Base-by-base conservation (phyloP, 2,888 invertebrate species). In the Siphlonurus alternatus region DNA sequence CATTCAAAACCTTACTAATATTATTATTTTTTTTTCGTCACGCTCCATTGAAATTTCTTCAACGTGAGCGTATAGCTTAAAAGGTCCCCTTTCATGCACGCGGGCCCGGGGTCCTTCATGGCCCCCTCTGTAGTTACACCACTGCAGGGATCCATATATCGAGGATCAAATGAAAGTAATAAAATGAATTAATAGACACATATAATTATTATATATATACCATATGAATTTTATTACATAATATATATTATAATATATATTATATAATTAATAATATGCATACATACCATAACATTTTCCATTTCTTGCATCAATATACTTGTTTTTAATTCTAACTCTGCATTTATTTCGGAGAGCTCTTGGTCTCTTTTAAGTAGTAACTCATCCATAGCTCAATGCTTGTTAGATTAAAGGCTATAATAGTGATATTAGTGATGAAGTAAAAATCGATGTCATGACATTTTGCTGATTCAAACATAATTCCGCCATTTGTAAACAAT, bases 301-400 rank as follows among this genome's bases (percentile, higher is more conserved):
- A 61, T 69, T 67, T 66, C 69, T 67, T 63, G 66, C 63, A 65
- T 70, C 38, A 71, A 67, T 25, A 68, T 67, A 51, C 61, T 66
- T 1, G 69, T 66, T 64, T 68, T 68, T 59, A 67, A 66, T 59
- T 70, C 69, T 18, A 70, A 59, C 59, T 70, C 68, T 18, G 56
- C 63, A 65, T 70, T 70, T 15, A 69, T 63, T 59, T 66, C 65
- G 51, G 67, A 66, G 23, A 67, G 64, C 2, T 67, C 67, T 51
- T 66, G 64, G 59, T 70, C 69, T 59, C 67, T 67, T 53, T 66
- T 67, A 19, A 68, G 38, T 51, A 68, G 66, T 38, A 61, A 59
- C 22, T 59, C 62, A 10, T 65, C 65, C 65, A 65, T 65, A 10
- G 5, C 38, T 20, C 1, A 15, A 59, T 18, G 23, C 25, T 59